phyloP scores from a whole-genome alignment of 2,797 vertebrate genomes.

The Trematomus bernacchii region DNA sequence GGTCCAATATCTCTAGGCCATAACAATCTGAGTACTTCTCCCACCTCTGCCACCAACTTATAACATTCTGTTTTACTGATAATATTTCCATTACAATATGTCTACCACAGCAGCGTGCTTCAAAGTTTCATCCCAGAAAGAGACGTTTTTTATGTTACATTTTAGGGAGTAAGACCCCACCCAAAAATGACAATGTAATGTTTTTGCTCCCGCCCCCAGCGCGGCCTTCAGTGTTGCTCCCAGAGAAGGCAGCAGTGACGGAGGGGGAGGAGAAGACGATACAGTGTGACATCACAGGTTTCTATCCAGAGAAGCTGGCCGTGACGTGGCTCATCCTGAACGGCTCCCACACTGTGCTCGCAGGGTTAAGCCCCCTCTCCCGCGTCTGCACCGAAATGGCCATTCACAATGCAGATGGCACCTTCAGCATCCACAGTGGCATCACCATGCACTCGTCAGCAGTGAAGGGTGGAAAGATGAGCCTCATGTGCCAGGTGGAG shows the following conservation, averaged over 20 bases:
- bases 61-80: too few relatives aligned
- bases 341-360: constrained; percentile 11
- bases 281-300: constrained; percentile 72
- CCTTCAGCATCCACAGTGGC: constrained; percentile 71
- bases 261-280: constrained; percentile 74
- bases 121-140: too few relatives aligned
- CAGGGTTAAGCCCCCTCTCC: constrained; percentile 11
- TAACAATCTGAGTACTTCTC: too few relatives aligned
- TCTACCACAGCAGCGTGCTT: too few relatives aligned
- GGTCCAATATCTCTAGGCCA: too few relatives aligned
- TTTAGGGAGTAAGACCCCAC: neutral
- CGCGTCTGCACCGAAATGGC: constrained; percentile 74
- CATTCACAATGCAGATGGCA: constrained; percentile 50
- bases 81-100: too few relatives aligned
- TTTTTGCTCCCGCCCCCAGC: constrained; percentile 47
- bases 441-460: constrained; percentile 61
- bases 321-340: constrained; percentile 70
- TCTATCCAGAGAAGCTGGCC: constrained; percentile 70
- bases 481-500: constrained; percentile 72
- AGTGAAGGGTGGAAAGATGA: constrained; percentile 17
- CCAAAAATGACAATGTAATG: neutral
- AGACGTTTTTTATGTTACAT: neutral
- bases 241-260: constrained; percentile 52
- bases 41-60: too few relatives aligned
- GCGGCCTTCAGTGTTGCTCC: constrained; percentile 66